These are phyloP conservation scores for Heliothis virescens DNA, from an alignment of 1,140 invertebrate species.

Conservation along the genomic window DNA sequence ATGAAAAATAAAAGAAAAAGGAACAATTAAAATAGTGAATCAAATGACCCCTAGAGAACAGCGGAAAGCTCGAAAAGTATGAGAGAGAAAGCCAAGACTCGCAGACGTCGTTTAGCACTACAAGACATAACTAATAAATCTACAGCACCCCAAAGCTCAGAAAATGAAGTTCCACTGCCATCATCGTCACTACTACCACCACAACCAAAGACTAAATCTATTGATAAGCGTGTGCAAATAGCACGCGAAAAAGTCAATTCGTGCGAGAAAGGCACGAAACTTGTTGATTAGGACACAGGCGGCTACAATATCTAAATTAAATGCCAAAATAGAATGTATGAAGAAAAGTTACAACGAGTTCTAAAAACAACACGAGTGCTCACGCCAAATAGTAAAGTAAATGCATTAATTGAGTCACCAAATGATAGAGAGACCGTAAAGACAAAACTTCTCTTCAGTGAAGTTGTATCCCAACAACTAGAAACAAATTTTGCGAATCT, in stretches of 20 bases:
- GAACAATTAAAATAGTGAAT: neutral
- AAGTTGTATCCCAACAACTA: neutral
- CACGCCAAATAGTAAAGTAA: neutral
- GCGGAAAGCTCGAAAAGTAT: neutral
- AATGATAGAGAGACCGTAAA: neutral
- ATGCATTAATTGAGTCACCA: neutral
- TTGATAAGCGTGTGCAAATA: neutral
- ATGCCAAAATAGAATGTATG: neutral
- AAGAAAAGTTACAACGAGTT: neutral
- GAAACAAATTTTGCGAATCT: neutral
- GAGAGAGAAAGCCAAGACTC: slow-evolving; percentile 7
- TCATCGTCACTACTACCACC: too few relatives aligned
- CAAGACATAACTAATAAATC: slow-evolving; percentile 3
- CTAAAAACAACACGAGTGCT: neutral
- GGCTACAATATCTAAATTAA: neutral
- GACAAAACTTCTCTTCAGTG: neutral
- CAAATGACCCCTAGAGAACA: neutral
- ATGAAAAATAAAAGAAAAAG: neutral
- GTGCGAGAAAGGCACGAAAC: neutral
- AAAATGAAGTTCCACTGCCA: too few relatives aligned
- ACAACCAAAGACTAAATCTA: neutral
- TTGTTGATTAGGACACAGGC: neutral
- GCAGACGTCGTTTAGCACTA: slow-evolving; percentile 4
- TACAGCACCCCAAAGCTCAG: neutral
- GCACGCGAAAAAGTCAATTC: neutral